Evolutionary conservation across 1,140 invertebrate species (phyloP), one percentile per base, ranked within the genome.

Genomic region (Scaptomyza montana): DNA sequence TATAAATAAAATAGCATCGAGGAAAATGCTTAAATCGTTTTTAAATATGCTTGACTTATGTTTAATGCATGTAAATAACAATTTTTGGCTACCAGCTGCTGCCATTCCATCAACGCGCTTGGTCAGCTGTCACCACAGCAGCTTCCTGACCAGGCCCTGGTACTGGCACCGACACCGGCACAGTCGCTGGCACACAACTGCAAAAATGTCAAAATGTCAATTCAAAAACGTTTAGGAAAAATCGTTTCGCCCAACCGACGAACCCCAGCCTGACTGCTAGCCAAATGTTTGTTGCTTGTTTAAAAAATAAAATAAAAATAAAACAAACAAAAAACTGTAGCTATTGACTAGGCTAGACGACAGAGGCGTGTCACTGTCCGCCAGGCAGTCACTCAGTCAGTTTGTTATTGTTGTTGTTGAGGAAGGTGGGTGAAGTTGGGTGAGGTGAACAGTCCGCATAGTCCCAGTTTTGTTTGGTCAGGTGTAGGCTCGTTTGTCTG

Each of bases 161-260:
- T 2, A 5, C 30, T 0, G 30, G 5, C 30, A 33, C 7, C 5
- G 30, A 6, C 30, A 2, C 30, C 30, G 7, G 33, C 33, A 8
- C 33, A 36, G 33, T 36, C 62, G 51, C 41, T 19, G 45, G 36
- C 33, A 36, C 33, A 36, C 8, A 68, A 54, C 70, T 82, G 72
- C 68, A 74, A 82, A 78, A 87, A 86, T 82, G 82, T 87, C 82
- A 82, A 86, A 86, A 87, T 86, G 82, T 86, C 82, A 86, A 86
- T 86, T 87, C 54, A 62, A 87, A 86, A 86, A 78, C 82, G 82
- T 87, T 86, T 86, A 82, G 82, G 64, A 71, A 59, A 74, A 80
- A 74, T 69, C 70, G 39, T 71, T 63, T 71, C 59, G 56, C 56
- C 21, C 36, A 41, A 13, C 30, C 41, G 33, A 43, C 39, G 39